Evolutionary conservation across 2,113 vertebrate species (phyloP).

Genomic region (Puma concolor): DNA sequence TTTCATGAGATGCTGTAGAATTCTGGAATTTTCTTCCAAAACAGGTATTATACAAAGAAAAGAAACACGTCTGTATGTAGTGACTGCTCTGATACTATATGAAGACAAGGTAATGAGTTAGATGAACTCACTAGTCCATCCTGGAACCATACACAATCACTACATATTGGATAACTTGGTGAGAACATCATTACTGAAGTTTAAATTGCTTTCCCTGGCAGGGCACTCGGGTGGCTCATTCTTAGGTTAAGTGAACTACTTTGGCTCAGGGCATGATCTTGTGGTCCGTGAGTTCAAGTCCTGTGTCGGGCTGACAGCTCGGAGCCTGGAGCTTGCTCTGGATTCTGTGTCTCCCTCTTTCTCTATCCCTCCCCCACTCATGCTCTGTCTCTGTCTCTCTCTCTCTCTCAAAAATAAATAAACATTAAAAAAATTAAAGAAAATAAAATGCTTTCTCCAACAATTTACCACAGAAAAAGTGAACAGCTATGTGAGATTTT

Average conservation of each 20-base stretch:
- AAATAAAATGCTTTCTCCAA: not conserved
- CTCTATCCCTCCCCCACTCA: too few species aligned
- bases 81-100: not conserved
- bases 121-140: not conserved
- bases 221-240: too few species aligned
- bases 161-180: not conserved
- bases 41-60: not conserved
- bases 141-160: not conserved
- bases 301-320: too few species aligned
- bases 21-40: not conserved
- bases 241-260: too few species aligned
- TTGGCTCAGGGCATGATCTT: too few species aligned
- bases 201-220: not conserved
- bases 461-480: not conserved
- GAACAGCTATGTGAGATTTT: not conserved
- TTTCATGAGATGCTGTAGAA: not conserved
- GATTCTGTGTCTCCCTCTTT: too few species aligned
- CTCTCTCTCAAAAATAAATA: too few species aligned
- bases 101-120: not conserved
- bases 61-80: not conserved
- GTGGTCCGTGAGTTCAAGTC: too few species aligned
- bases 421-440: too few species aligned
- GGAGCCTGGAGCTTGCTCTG: too few species aligned
- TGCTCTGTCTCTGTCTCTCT: too few species aligned
- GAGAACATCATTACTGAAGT: not conserved